These are phyloP conservation scores for Trichoplax adhaerens DNA, from an alignment of 37 sponge, comb jelly and placozoan species.

Conservation along the genomic window DNA sequence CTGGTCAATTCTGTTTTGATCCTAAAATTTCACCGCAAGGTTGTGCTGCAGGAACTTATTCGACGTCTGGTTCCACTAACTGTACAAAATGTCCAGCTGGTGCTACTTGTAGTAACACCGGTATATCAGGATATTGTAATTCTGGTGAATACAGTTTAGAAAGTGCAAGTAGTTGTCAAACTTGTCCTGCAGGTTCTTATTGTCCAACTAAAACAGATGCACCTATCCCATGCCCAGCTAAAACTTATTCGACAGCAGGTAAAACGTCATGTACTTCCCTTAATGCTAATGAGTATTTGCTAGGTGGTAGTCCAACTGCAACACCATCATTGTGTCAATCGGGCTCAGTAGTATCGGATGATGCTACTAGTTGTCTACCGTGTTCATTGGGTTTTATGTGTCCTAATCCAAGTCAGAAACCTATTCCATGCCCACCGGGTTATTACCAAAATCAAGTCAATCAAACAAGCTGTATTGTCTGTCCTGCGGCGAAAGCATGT, in stretches of 20 bases:
- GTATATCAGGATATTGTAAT: background rate
- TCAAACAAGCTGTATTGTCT: no score
- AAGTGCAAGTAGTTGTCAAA: constrained; percentile 3
- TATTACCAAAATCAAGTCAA: constrained; percentile 2
- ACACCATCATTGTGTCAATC: no score
- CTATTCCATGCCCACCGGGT: background rate
- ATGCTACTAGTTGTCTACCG: background rate
- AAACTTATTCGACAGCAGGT: constrained; percentile 5
- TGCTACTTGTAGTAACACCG: constrained; percentile 14
- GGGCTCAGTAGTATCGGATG: no score
- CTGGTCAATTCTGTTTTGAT: constrained; percentile 6
- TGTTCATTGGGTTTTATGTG: background rate
- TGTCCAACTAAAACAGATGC: background rate
- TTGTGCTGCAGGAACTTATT: constrained; percentile 15
- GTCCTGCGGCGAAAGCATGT: background rate
- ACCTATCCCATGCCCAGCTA: constrained; percentile 8
- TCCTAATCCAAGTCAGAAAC: background rate
- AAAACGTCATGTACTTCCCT: constrained; percentile 5
- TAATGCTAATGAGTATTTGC: constrained; percentile 1
- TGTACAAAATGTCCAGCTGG: constrained; percentile 22
- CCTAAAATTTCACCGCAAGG: constrained; percentile 1
- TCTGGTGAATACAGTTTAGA: constrained; percentile 6
- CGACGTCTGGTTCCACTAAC: constrained; percentile 6
- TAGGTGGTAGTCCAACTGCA: no score
- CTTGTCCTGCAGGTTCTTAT: constrained; percentile 5